Evolutionary conservation across 1,140 invertebrate genomes (phyloP).

Genomic region (Penaeus indicus): DNA sequence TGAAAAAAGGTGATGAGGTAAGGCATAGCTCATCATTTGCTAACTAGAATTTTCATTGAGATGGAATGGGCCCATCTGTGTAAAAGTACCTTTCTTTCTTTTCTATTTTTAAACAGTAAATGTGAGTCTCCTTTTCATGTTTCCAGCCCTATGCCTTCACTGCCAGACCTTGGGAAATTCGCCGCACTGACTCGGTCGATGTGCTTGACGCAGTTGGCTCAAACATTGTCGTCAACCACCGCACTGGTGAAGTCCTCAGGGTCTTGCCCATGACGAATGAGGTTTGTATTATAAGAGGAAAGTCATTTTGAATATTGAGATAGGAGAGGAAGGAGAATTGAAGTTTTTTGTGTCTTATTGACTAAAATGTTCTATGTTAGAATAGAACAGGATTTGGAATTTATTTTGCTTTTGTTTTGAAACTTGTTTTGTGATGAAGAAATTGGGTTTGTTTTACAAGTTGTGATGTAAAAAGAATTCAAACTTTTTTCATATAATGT

Average conservation of each 20-base stretch:
- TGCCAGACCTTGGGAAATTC: slow-evolving; percentile 90
- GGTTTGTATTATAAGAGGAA: slow-evolving; percentile 72
- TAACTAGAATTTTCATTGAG: no score
- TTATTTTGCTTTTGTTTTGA: not conserved
- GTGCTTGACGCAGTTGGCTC: slow-evolving; percentile 97
- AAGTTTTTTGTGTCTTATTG: not conserved
- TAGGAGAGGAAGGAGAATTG: not conserved
- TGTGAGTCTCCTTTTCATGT: no score
- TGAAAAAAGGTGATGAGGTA: no score
- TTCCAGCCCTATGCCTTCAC: slow-evolving; percentile 90
- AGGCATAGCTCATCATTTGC: no score
- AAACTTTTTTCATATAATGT: no score
- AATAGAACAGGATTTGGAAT: not conserved
- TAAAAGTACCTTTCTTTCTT: no score
- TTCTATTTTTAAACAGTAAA: no score
- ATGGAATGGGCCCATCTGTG: no score
- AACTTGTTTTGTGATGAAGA: no score
- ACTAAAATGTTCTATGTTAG: slow-evolving; percentile 26
- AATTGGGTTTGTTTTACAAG: no score
- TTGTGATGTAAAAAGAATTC: no score
- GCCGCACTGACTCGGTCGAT: slow-evolving; percentile 95
- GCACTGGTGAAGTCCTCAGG: slow-evolving; percentile 95
- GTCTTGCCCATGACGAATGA: slow-evolving; percentile 96
- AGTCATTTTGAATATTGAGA: slow-evolving; percentile 67
- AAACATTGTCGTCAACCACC: slow-evolving; percentile 94